phyloP scores from a whole-genome alignment of 2,888 invertebrate species.

The Aphidoletes aphidimyza region DNA sequence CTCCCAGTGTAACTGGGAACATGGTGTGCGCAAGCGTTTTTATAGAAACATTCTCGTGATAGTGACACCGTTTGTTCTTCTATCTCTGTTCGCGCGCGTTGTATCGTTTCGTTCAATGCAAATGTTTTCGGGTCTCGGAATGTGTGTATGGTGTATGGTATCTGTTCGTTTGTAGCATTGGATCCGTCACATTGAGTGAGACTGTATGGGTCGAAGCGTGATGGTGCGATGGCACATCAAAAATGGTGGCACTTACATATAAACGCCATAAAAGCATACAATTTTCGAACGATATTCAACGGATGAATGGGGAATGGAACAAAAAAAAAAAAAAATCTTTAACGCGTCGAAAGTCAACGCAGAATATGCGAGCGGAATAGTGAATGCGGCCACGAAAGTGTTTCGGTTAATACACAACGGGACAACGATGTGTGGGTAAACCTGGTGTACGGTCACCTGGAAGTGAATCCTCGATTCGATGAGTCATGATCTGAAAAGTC shows the following conservation, averaged over 20 bases:
- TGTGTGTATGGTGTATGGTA: too few relatives aligned
- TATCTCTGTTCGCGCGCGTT: too few relatives aligned
- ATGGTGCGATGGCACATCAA: not conserved
- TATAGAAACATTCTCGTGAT: not conserved
- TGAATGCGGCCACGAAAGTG: not conserved
- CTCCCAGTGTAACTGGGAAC: not conserved
- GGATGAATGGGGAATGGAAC: not conserved
- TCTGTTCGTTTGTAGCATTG: not conserved
- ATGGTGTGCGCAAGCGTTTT: slow-evolving; percentile 38
- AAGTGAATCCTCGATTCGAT: too few relatives aligned
- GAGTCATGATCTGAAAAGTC: not conserved
- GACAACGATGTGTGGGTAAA: not conserved
- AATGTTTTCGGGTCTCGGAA: not conserved
- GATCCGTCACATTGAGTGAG: not conserved
- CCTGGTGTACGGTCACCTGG: too few relatives aligned
- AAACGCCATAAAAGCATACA: not conserved
- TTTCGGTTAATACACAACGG: not conserved
- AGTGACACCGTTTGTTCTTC: not conserved
- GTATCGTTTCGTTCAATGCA: too few relatives aligned
- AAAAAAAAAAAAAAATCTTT: not conserved
- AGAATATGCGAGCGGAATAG: too few relatives aligned
- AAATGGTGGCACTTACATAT: not conserved
- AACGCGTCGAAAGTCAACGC: not conserved
- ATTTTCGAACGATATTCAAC: not conserved
- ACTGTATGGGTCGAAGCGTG: not conserved